phyloP scores from a whole-genome alignment of 2,888 invertebrate genomes.

The Prenolepis imparis region DNA sequence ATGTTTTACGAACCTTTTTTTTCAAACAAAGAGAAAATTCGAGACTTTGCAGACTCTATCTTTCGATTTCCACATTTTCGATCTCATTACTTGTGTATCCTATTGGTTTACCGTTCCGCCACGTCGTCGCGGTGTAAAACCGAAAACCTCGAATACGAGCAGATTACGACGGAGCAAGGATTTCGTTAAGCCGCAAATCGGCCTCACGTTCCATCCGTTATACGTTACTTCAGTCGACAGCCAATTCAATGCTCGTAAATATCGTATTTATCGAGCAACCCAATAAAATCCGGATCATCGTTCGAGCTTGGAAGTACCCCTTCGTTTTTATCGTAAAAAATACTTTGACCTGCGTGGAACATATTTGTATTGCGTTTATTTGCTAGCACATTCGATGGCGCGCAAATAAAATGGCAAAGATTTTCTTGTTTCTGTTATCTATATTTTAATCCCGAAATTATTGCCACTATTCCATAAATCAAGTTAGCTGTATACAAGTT shows the following conservation, averaged over 20 bases:
- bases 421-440: slow-evolving; percentile 16
- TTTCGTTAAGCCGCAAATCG: slow-evolving; percentile 66
- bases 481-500: background rate
- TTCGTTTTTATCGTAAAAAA: slow-evolving; percentile 49
- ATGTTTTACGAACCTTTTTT: background rate
- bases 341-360: slow-evolving; percentile 27
- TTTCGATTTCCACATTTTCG: slow-evolving; percentile 43
- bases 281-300: slow-evolving; percentile 66
- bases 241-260: slow-evolving; percentile 67
- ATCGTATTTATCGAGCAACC: slow-evolving; percentile 62
- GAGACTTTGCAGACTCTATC: background rate
- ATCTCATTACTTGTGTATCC: slow-evolving; percentile 46
- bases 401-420: background rate
- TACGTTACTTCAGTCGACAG: slow-evolving; percentile 51
- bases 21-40: slow-evolving; percentile 8
- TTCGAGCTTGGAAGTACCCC: slow-evolving; percentile 48
- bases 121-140: slow-evolving; percentile 33
- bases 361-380: slow-evolving; percentile 31
- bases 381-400: background rate
- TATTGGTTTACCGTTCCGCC: slow-evolving; percentile 39
- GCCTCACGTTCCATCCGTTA: slow-evolving; percentile 56
- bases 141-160: slow-evolving; percentile 37
- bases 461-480: background rate
- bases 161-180: slow-evolving; percentile 49
- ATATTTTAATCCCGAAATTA: slow-evolving; percentile 20